These are phyloP conservation scores for Thalassophryne amazonica DNA, from an alignment of 2,797 vertebrate species.

Conservation along the genomic window DNA sequence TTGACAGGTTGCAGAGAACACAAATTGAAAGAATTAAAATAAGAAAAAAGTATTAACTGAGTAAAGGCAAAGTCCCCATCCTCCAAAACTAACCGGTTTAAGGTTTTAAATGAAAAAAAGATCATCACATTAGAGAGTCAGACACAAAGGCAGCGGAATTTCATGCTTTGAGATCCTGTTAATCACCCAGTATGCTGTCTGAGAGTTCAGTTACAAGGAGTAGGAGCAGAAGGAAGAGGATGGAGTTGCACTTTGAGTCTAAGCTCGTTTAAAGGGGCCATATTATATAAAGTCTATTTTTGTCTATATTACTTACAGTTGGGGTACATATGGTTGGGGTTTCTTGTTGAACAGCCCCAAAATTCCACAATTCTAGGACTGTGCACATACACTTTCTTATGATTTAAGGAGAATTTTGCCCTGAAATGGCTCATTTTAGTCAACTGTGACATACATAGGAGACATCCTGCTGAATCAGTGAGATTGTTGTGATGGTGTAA, in stretches of 20 bases:
- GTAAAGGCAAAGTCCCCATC: conserved; percentile 71
- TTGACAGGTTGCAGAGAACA: conserved; percentile 38
- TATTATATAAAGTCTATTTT: no score
- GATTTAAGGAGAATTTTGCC: no score
- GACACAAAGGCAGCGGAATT: conserved; percentile 58
- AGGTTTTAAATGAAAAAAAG: conserved; percentile 73
- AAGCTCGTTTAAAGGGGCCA: conserved; percentile 24
- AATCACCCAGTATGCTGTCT: conserved; percentile 62
- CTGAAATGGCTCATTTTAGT: no score
- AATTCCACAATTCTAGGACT: no score
- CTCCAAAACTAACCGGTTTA: conserved; percentile 79
- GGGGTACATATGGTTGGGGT: no score
- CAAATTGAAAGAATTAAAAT: conserved; percentile 59
- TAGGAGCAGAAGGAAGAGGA: neutral
- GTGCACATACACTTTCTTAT: no score
- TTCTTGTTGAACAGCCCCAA: no score
- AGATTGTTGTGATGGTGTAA: no score
- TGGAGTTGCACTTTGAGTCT: conserved; percentile 34
- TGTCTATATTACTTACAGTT: no score
- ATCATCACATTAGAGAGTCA: conserved; percentile 74
- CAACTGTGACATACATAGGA: no score
- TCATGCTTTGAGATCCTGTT: conserved; percentile 60
- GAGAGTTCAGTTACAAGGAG: conserved; percentile 54
- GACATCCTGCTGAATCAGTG: no score
- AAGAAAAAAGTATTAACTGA: conserved; percentile 63